phyloP scores from a whole-genome alignment of 2,113 vertebrate species.

The Corythoichthys intestinalis region DNA sequence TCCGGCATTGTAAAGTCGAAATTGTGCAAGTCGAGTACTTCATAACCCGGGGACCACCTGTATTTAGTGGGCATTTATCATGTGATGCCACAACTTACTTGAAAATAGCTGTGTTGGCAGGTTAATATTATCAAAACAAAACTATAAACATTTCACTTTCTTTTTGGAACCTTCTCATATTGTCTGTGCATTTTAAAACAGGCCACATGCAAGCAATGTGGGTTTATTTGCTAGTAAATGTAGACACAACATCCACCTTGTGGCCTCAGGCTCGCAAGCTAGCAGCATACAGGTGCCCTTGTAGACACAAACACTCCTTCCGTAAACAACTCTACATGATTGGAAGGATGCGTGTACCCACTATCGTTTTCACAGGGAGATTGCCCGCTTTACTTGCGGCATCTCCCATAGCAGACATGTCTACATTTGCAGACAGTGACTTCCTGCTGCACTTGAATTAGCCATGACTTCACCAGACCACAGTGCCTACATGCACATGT shows the following conservation, averaged over 20 bases:
- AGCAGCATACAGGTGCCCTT: constrained; percentile 12
- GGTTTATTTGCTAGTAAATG: constrained; percentile 17
- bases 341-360: background rate
- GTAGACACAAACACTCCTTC: constrained; percentile 13
- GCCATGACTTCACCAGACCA: constrained; percentile 34
- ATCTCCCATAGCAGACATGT: constrained; percentile 1
- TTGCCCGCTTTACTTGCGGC: background rate
- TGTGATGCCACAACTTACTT: background rate
- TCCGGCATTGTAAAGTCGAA: too few species aligned
- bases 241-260: background rate
- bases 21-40: too few species aligned
- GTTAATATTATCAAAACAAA: background rate
- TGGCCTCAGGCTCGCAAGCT: background rate
- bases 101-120: background rate
- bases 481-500: constrained; percentile 12
- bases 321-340: background rate
- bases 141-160: background rate
- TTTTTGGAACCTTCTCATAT: too few species aligned
- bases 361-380: background rate
- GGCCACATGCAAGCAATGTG: constrained; percentile 30
- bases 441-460: constrained; percentile 18
- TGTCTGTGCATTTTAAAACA: constrained; percentile 22
- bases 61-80: background rate
- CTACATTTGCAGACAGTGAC: constrained; percentile 22
- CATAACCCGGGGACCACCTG: too few species aligned